A percentile compares a stretch with the other conserved stretches of the same genome.
These are phyloP conservation scores for Scomber japonicus DNA, from an alignment of 2,113 vertebrate species.

Conservation along the genomic window DNA sequence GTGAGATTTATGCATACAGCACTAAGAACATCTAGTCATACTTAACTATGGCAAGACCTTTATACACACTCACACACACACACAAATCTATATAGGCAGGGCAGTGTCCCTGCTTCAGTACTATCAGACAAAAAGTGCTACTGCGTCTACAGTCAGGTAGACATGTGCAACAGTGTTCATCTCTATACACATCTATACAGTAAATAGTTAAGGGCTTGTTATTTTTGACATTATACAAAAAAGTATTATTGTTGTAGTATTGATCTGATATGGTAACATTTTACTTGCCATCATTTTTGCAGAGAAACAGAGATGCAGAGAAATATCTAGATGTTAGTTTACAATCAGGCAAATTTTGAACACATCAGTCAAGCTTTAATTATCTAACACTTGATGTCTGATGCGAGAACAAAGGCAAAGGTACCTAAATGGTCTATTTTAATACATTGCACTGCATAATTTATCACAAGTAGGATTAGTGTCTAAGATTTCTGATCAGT, in stretches of 20 bases:
- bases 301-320: neutral
- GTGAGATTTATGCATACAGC: slow-evolving; percentile 39
- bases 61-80: slow-evolving; percentile 39
- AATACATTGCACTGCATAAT: slow-evolving; percentile 29
- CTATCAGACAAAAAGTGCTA: slow-evolving; percentile 34
- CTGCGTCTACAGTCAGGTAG: slow-evolving; percentile 40
- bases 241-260: neutral
- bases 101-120: slow-evolving; percentile 31
- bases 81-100: slow-evolving; percentile 37
- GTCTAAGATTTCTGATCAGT: neutral
- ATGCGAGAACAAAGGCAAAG: slow-evolving; percentile 31
- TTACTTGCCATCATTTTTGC: neutral
- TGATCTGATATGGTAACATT: slow-evolving; percentile 7
- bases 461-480: slow-evolving; percentile 22
- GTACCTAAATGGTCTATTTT: neutral
- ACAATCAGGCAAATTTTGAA: slow-evolving; percentile 29
- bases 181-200: slow-evolving; percentile 42
- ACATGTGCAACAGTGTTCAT: slow-evolving; percentile 39
- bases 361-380: slow-evolving; percentile 41
- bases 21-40: slow-evolving; percentile 33
- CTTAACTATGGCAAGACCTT: slow-evolving; percentile 42
- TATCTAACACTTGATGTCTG: neutral
- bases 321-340: slow-evolving; percentile 3
- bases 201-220: slow-evolving; percentile 17
- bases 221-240: slow-evolving; percentile 10